Percentiles rank a stretch among this genome's conserved stretches.
Evolutionary conservation across 2,797 vertebrate genomes (phyloP).

Genomic region (Acanthopagrus latus): DNA sequence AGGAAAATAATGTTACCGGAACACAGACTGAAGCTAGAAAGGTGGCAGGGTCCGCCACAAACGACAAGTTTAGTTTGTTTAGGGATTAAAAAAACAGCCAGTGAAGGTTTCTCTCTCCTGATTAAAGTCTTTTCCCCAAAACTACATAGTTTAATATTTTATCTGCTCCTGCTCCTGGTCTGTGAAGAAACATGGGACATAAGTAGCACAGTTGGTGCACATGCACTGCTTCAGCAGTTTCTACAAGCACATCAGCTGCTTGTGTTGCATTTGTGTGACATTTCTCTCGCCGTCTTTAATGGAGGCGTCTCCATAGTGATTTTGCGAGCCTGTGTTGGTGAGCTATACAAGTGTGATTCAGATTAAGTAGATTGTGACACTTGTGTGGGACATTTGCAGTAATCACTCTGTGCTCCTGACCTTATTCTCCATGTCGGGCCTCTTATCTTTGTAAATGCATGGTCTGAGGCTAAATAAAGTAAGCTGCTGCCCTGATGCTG

Average conservation of each 20-base stretch:
- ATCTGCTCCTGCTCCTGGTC: background rate
- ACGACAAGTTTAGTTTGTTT: no score
- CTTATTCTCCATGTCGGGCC: background rate
- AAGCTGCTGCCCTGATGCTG: background rate
- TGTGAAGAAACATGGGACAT: background rate
- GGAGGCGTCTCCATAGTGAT: conserved; percentile 40
- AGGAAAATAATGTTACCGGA: no score
- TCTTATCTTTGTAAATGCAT: background rate
- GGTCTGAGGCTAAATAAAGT: background rate
- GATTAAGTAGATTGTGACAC: conserved; percentile 41
- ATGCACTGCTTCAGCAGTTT: conserved; percentile 2
- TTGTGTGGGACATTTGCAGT: conserved; percentile 19
- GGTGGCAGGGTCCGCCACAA: no score
- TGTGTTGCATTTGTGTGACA: conserved; percentile 57
- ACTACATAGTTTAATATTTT: background rate
- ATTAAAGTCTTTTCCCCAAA: no score
- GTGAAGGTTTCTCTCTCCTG: no score
- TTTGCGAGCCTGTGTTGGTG: conserved; percentile 18
- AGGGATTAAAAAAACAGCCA: no score
- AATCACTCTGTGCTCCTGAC: background rate
- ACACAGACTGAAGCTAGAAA: no score
- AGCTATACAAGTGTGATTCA: conserved; percentile 19
- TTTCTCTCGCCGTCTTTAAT: conserved; percentile 62
- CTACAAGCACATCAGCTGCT: conserved; percentile 30
- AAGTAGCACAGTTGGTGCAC: conserved; percentile 1